Evolutionary conservation across 2,797 vertebrate species (phyloP).

Genomic region (Gobio occitaniae): DNA sequence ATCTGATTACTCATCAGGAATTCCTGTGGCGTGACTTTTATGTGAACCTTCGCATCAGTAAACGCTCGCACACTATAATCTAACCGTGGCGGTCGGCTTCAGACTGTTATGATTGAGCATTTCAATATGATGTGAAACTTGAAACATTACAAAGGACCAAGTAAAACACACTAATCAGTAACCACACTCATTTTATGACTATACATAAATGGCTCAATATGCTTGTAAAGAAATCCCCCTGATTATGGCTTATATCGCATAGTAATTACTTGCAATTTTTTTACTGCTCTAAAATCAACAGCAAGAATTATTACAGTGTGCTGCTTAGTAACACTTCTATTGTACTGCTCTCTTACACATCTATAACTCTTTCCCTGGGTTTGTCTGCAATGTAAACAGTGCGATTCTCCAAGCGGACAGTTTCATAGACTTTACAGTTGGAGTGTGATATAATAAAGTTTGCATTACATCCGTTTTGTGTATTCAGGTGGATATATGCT

Average conservation of each 20-base stretch:
- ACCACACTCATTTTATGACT: constrained; percentile 35
- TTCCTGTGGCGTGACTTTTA: constrained; percentile 33
- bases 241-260: constrained; percentile 37
- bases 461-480: not conserved
- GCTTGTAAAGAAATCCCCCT: constrained; percentile 40
- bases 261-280: constrained; percentile 33
- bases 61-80: constrained; percentile 10
- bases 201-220: constrained; percentile 42
- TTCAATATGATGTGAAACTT: constrained; percentile 24
- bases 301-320: constrained; percentile 13
- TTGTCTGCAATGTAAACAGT: constrained; percentile 36
- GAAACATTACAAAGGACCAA: constrained; percentile 10
- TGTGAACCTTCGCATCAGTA: constrained; percentile 6
- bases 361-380: constrained; percentile 17
- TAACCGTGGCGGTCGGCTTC: not conserved
- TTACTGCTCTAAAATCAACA: constrained; percentile 41
- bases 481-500: constrained; percentile 6
- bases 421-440: constrained; percentile 24
- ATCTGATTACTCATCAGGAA: constrained; percentile 49
- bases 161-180: constrained; percentile 42
- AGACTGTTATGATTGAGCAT: constrained; percentile 28
- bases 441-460: not conserved
- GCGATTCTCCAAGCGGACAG: constrained; percentile 18
- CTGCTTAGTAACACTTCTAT: constrained; percentile 2
- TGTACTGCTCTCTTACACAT: constrained; percentile 12